Percentiles rank a stretch among this genome's conserved stretches.
phyloP scores from a whole-genome alignment of 1,140 invertebrate species.

The Monochamus saltuarius region DNA sequence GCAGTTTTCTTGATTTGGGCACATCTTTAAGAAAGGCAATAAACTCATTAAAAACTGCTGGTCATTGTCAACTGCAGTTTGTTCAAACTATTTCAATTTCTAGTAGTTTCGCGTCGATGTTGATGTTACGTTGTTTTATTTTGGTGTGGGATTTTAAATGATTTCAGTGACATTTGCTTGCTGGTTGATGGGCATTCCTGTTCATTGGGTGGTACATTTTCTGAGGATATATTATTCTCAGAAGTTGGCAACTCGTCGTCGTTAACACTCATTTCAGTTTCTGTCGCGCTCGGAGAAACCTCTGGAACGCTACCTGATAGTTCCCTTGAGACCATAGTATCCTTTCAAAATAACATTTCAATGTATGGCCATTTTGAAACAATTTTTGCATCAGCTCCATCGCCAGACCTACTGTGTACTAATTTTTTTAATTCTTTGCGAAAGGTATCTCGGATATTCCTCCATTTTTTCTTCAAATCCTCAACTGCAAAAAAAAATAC shows the following conservation, averaged over 20 bases:
- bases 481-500: constrained; percentile 9
- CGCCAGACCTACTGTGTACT: not conserved
- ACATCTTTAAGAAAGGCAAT: constrained; percentile 3
- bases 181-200: not conserved
- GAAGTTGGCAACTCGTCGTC: no score
- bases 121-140: not conserved
- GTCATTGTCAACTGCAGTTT: not conserved
- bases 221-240: not conserved
- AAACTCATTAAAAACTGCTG: constrained; percentile 4
- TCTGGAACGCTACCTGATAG: constrained; percentile 5
- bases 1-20: not conserved
- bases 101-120: not conserved
- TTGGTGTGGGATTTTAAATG: constrained; percentile 4
- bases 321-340: not conserved
- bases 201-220: not conserved
- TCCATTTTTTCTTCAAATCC: constrained; percentile 2
- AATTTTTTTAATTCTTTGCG: not conserved
- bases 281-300: not conserved
- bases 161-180: not conserved
- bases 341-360: not conserved
- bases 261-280: not conserved
- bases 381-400: not conserved
- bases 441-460: constrained; percentile 1
- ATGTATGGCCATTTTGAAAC: constrained; percentile 6
- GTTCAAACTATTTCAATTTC: constrained; percentile 2